Base-by-base conservation (phyloP, 2,113 vertebrate genomes). In the Malurus alboscapulatus region DNA sequence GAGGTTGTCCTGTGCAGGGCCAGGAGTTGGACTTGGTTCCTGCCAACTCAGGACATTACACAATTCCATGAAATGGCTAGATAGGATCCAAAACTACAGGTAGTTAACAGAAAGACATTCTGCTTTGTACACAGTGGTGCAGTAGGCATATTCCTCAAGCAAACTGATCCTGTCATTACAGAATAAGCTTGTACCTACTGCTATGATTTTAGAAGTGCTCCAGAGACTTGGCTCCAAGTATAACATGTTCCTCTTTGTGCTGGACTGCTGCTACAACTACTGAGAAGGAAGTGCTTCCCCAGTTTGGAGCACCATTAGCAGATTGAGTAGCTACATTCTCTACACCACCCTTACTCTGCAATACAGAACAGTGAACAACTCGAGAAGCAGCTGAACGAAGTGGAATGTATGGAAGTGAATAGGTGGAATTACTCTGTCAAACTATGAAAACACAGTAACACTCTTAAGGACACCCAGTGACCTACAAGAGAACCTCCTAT, bases 401-500 rank as follows among this genome's bases (percentile, higher is more conserved):
- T 0, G 0, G 68, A 75, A 82, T 0, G 7, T 6, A 32, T 18
- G 5, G 44, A 74, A 69, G 8, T 0, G 0, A 67, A 54, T 1
- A 74, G 20, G 54, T 18, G 38, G 30, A 67, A 79, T 48, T 57
- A 65, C n/a, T 59, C 36, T 6, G 4, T 48, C 62, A 65, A 88
- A 42, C 17, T n/a, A 40, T 20, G 17, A 59, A 89, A 87, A 68
- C 15, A 77, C 3, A 50, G 20, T 13, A 62, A 18, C 21, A 24
- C 38, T 80, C 63, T 48, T 17, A 74, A 74, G 69, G 29, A 79
- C 6, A 62, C 2, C 3, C 32, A 22, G 26, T 78, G 75, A 80
- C 24, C 58, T 66, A 50, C 29, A 75, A 84, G 30, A 66, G 32
- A 53, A 38, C 1, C 17, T 27, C 40, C 40, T 38, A 8, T 57